Percentiles rank a stretch among this genome's conserved stretches.
Evolutionary conservation across 2,888 invertebrate genomes (phyloP).

Genomic region (Neria commutata): DNA sequence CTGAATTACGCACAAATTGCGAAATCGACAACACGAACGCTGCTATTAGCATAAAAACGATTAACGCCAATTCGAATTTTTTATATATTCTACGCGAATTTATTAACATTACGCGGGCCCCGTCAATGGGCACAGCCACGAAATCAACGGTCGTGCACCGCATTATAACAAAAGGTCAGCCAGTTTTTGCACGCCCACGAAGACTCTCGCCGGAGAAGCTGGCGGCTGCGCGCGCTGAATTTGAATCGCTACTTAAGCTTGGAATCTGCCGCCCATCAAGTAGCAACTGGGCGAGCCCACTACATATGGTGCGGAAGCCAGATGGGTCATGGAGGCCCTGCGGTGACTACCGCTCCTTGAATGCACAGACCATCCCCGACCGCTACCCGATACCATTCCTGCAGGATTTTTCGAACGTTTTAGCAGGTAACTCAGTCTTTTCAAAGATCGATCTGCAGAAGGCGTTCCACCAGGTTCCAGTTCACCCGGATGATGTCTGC

Average conservation of each 20-base stretch:
- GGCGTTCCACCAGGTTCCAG: conserved; percentile 20
- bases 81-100: neutral
- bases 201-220: conserved; percentile 21
- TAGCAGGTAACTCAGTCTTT: conserved; percentile 18
- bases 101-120: neutral
- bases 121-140: neutral
- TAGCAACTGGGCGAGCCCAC: conserved; percentile 56
- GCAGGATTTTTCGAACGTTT: conserved; percentile 35
- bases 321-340: conserved; percentile 39
- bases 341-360: conserved; percentile 43
- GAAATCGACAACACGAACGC: too few relatives aligned
- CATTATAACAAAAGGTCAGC: conserved; percentile 23
- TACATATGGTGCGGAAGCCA: conserved; percentile 45
- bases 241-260: conserved; percentile 32
- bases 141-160: conserved; percentile 5
- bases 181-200: conserved; percentile 18
- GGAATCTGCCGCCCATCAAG: conserved; percentile 59
- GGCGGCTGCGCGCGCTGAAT: conserved; percentile 20
- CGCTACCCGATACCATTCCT: conserved; percentile 49
- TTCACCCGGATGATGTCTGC: neutral
- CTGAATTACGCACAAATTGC: too few relatives aligned
- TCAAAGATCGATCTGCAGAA: conserved; percentile 18
- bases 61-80: neutral
- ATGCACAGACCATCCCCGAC: conserved; percentile 47
- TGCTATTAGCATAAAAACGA: too few relatives aligned